Base-by-base conservation (phyloP, 64 coral and sea anemone genomes). In the Stichodactyla helianthus region DNA sequence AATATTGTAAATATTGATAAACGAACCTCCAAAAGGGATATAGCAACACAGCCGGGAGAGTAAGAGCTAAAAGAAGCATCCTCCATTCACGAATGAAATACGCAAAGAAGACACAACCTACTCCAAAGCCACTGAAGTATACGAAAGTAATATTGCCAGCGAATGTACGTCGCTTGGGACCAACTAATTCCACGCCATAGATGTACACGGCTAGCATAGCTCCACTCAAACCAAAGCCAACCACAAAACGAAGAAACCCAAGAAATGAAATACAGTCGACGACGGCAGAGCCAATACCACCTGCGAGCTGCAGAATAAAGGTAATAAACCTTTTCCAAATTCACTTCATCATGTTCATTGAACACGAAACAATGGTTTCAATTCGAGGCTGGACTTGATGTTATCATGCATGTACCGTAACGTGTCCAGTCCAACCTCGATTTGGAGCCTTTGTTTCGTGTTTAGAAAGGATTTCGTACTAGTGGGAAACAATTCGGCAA, bases 11-110 rank as follows among this genome's bases (percentile, higher is more conserved):
- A 12, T 12, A 82, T 62, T 31, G 61, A 22, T 20, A 68, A 20
- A 79, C 89, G 55, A 89, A 93, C 92, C 84, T 89, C 92, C 92
- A 93, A 84, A 82, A 89, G 0, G 84, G 55, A 28, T 89, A 89
- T 22, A 93, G 56, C 2, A 89, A 22, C 7, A 74, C 35, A 12
- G 71, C 87, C 6, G 87, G 87, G 1, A 86, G 17, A 6, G 77
- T 86, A 6, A 55, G 19, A 9, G 71, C 20, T 23, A 93, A 25
- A 22, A 89, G 15, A 2, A 86, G 22, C 7, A 59, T 67, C 4
- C 92, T 84, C 92, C 92, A 93, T 12, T 81, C 59, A 5, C 87
- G 77, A 50, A 86, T 31, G 13, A 86, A 59, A 82, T 93, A 93
- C 17, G 50, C 82, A 51, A 93, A 81, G 0, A 93, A 83, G 7